These are phyloP conservation scores for Petrocephalus zakoni DNA, from an alignment of 2,113 vertebrate species.

Conservation along the genomic window DNA sequence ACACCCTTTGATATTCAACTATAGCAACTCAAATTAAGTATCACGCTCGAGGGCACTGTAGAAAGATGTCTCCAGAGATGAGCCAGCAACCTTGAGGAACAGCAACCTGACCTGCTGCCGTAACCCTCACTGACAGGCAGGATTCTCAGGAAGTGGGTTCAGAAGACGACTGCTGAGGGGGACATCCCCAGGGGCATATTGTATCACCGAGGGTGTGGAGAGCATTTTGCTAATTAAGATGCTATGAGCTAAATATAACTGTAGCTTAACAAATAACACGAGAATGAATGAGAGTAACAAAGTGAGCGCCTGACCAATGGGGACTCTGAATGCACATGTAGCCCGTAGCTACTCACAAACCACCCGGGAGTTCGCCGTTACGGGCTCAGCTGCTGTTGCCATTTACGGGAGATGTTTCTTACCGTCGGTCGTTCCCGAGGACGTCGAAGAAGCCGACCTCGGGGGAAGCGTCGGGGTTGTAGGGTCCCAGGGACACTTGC, in stretches of 20 bases:
- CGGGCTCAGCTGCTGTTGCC: background rate
- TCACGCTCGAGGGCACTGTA: background rate
- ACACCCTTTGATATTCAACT: background rate
- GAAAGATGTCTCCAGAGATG: background rate
- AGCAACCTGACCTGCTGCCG: background rate
- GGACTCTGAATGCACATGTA: background rate
- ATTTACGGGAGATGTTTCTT: conserved; percentile 29
- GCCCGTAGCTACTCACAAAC: background rate
- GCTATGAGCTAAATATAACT: background rate
- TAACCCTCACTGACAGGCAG: background rate
- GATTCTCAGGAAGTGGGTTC: background rate
- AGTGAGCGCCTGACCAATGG: background rate
- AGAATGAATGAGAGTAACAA: background rate
- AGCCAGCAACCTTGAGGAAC: background rate
- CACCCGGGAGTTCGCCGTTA: background rate
- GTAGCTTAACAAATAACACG: background rate
- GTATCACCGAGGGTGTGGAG: background rate
- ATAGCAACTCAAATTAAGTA: background rate
- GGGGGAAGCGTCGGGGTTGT: conserved; percentile 88
- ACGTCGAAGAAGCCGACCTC: conserved; percentile 99
- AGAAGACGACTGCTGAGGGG: background rate
- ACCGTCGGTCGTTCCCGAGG: conserved; percentile 95
- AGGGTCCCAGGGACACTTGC: conserved; percentile 85
- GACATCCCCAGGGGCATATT: background rate
- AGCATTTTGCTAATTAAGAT: background rate